Conservation (phyloP, 2,113 vertebrate genomes). For the Tenrec ecaudatus region DNA sequence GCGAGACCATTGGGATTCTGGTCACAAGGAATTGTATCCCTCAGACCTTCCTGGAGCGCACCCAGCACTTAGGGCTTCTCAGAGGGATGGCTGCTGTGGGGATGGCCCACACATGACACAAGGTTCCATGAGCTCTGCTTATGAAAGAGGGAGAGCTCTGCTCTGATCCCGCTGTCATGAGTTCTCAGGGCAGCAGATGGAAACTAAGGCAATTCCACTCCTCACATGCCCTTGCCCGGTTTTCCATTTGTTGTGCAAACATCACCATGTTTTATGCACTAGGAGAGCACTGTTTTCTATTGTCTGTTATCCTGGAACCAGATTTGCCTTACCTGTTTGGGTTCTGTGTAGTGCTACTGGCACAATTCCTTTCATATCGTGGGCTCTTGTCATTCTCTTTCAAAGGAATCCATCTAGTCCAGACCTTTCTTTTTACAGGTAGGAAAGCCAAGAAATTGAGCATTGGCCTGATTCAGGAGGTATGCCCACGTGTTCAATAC, state of each 20-base stretch:
- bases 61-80: accelerated
- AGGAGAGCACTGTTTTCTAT: not conserved
- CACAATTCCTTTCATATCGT: not conserved
- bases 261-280: not conserved
- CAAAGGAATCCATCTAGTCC: not conserved
- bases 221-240: no score
- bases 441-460: not conserved
- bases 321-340: not conserved
- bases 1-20: not conserved
- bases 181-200: not conserved
- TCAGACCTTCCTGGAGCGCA: not conserved
- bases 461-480: not conserved
- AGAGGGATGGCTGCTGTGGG: not conserved
- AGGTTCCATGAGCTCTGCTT: not conserved
- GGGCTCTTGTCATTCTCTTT: not conserved
- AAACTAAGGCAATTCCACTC: not conserved
- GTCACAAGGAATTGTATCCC: not conserved
- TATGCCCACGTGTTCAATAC: no score
- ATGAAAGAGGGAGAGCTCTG: not conserved
- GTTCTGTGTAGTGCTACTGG: not conserved
- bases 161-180: not conserved
- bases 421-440: not conserved
- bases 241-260: no score
- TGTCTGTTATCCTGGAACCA: not conserved
- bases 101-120: not conserved